Evolutionary conservation across 2,888 invertebrate genomes (phyloP), one percentile per base, ranked within the genome.

Genomic region (Unio pictorum): DNA sequence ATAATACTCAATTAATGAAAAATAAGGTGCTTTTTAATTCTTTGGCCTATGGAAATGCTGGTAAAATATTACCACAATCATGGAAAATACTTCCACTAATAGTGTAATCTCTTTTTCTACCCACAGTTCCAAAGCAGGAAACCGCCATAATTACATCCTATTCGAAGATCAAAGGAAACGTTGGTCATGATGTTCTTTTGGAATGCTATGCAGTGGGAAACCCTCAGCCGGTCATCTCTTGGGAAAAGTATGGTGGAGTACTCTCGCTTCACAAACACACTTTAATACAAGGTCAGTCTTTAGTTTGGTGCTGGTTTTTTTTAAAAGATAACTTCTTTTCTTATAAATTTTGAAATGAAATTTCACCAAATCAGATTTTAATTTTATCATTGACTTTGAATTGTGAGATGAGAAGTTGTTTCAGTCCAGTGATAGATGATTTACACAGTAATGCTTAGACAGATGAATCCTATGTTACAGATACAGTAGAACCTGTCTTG

Each of bases 171-270:
- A 74, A 79, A 55, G 84, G 84, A 18, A 60, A 69, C 34, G 69
- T 79, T n/a, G 86, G 87, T 17, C 75, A 96, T 86, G 96, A 97
- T 84, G 96, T 97, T 94, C 96, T 97, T 85, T 90, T 98, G 76
- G 97, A 97, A 86, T 98, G 98, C 86, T 96, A 96, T 89, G 95
- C 97, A 20, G 96, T 96, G 88, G 97, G 97, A 0, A 97, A 96
- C 90, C 98, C 98, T 0, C 96, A 96, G 4, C 97, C 98, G 0
- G 95, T 95, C 1, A 96, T 98, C 76, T 93, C 93, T 0, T 98
- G 98, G 98, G 91, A 95, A 6, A 97, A 97, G 89, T 91, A 92
- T 81, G 96, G 96, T 18, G 85, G 84, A 11, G 69, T 72, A 58
- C 71, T 83, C 18, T 67, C 73, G 23, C 61, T 66, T 4, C 73